These are phyloP conservation scores for Phalacrocorax aristotelis DNA, from an alignment of 2,113 vertebrate genomes.

Conservation along the genomic window DNA sequence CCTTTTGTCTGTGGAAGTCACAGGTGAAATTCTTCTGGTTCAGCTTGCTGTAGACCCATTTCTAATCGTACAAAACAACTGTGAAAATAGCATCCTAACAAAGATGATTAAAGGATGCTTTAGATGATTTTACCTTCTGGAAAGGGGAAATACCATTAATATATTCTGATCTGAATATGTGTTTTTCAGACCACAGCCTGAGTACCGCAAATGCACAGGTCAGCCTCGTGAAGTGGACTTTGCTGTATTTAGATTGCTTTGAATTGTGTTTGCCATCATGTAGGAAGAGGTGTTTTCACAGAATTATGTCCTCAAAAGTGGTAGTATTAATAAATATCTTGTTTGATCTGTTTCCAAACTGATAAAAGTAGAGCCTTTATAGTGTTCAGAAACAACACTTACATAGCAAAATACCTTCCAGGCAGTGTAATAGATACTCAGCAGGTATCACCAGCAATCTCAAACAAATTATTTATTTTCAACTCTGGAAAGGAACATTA, in stretches of 20 bases:
- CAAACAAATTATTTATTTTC: neutral
- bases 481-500: neutral
- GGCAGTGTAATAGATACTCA: neutral
- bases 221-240: neutral
- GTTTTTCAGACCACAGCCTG: neutral
- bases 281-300: neutral
- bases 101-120: neutral
- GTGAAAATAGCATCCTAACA: neutral
- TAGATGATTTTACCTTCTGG: neutral
- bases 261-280: neutral
- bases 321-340: neutral
- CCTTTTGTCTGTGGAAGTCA: neutral
- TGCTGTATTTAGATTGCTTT: neutral
- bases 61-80: neutral
- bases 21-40: neutral
- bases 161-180: neutral
- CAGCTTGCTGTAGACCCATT: neutral
- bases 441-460: neutral
- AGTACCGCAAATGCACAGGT: neutral
- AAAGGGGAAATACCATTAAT: neutral
- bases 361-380: neutral
- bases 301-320: neutral
- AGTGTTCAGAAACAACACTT: neutral
- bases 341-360: neutral
- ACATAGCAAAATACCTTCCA: neutral